A percentile compares a stretch with the other conserved stretches of the same genome.
phyloP scores from a whole-genome alignment of 2,888 invertebrate genomes.

The Drosophila putrida region DNA sequence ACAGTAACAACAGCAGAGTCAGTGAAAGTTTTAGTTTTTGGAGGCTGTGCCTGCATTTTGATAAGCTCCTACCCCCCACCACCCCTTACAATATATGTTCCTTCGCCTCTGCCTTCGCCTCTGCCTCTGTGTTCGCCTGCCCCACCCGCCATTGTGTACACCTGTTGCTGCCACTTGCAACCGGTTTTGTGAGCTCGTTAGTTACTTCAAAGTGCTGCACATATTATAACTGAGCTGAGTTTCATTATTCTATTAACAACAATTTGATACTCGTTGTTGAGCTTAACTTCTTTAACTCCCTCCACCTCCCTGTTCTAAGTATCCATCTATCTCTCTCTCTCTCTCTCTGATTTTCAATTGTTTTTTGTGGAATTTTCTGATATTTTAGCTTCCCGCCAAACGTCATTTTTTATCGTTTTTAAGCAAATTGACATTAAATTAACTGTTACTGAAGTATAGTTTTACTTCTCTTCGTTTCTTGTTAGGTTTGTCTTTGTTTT shows the following conservation, averaged over 20 bases:
- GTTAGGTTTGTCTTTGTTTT: conserved; percentile 24
- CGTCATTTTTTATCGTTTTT: conserved; percentile 37
- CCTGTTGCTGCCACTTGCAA: conserved; percentile 57
- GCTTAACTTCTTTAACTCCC: conserved; percentile 3
- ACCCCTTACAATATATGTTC: not conserved
- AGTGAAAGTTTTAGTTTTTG: conserved; percentile 61
- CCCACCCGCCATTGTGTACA: conserved; percentile 50
- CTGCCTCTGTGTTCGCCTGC: too few relatives aligned
- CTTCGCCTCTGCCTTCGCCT: not conserved
- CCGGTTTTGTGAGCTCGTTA: conserved; percentile 74
- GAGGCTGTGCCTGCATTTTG: conserved; percentile 44
- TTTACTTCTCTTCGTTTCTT: conserved; percentile 33
- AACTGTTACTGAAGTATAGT: conserved; percentile 31
- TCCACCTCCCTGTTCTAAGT: not conserved
- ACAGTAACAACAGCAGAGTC: conserved; percentile 38
- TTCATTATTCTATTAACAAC: conserved; percentile 77
- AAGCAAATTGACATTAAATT: conserved; percentile 58
- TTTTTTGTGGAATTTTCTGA: conserved; percentile 1
- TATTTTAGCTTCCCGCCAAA: conserved; percentile 27
- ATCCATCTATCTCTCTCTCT: not conserved
- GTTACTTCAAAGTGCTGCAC: conserved; percentile 80
- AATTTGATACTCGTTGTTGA: conserved; percentile 34
- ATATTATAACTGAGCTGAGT: conserved; percentile 74
- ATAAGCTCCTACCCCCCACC: conserved; percentile 47
- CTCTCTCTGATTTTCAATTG: not conserved